These are phyloP conservation scores for Philypnodon macrostomus DNA, from an alignment of 2,797 vertebrate genomes.

Conservation along the genomic window DNA sequence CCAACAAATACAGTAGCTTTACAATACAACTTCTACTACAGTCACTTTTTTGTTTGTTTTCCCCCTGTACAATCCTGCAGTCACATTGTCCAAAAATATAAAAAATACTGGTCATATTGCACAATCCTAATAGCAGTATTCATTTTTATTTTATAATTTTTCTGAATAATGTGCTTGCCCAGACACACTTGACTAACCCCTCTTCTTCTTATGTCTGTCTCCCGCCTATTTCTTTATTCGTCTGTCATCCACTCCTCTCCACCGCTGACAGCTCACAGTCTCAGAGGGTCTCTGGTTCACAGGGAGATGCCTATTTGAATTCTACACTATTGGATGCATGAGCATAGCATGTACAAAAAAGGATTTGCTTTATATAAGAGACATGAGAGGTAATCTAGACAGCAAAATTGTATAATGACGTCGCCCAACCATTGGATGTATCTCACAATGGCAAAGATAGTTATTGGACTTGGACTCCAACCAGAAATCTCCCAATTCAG, in stretches of 20 bases:
- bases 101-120: neutral
- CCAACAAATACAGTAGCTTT: too few relatives aligned
- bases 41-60: too few relatives aligned
- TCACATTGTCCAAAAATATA: too few relatives aligned
- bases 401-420: too few relatives aligned
- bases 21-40: too few relatives aligned
- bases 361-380: neutral
- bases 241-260: slow-evolving; percentile 21
- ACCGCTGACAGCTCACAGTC: slow-evolving; percentile 31
- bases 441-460: too few relatives aligned
- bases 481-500: too few relatives aligned
- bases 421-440: too few relatives aligned
- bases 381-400: neutral
- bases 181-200: slow-evolving; percentile 31
- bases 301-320: slow-evolving; percentile 31
- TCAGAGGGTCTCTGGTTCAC: slow-evolving; percentile 38
- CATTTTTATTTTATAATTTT: slow-evolving; percentile 3
- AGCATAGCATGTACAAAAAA: slow-evolving; percentile 2
- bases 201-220: slow-evolving; percentile 24
- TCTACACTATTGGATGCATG: slow-evolving; percentile 9
- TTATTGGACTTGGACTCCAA: too few relatives aligned
- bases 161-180: neutral
- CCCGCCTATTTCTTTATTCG: slow-evolving; percentile 12
- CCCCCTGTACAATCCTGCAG: too few relatives aligned
- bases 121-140: neutral